Evolutionary conservation across 1,140 invertebrate species (phyloP).

Genomic region (Ridgeia piscesae): DNA sequence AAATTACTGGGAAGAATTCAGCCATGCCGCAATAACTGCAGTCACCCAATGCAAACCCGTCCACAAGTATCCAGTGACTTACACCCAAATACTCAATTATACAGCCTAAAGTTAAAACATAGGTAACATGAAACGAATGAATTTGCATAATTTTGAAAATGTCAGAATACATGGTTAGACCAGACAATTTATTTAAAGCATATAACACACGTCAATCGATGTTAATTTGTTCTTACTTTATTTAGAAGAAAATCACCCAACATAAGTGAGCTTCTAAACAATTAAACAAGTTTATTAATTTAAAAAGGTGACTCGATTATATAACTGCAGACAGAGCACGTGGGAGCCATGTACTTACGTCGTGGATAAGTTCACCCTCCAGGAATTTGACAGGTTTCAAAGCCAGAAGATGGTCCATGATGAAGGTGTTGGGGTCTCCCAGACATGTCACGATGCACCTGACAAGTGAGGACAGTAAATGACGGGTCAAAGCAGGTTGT

Average conservation of each 20-base stretch:
- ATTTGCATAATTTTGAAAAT: not conserved
- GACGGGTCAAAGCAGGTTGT: not conserved
- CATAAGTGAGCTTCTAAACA: too few relatives aligned
- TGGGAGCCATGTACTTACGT: conserved; percentile 58
- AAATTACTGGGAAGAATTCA: not conserved
- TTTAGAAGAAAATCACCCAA: too few relatives aligned
- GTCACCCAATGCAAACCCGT: not conserved
- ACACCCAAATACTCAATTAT: too few relatives aligned
- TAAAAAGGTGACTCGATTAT: too few relatives aligned
- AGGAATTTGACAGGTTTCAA: conserved; percentile 93
- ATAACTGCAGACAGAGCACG: not conserved
- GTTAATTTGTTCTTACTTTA: too few relatives aligned
- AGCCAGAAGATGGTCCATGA: conserved; percentile 88
- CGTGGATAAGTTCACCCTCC: conserved; percentile 93
- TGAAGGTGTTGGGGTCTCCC: conserved; percentile 91
- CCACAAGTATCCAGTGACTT: not conserved
- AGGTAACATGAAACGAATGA: not conserved
- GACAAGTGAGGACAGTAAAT: conserved; percentile 25
- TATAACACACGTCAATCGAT: too few relatives aligned
- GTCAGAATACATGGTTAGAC: not conserved
- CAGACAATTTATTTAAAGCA: not conserved
- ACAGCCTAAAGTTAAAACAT: too few relatives aligned
- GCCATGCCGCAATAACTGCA: not conserved
- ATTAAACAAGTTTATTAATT: too few relatives aligned
- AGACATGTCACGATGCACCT: conserved; percentile 90